A percentile compares a stretch with the other conserved stretches of the same genome.
Conservation (phyloP, 2,113 vertebrate species). For the Brachionichthys hirsutus region DNA sequence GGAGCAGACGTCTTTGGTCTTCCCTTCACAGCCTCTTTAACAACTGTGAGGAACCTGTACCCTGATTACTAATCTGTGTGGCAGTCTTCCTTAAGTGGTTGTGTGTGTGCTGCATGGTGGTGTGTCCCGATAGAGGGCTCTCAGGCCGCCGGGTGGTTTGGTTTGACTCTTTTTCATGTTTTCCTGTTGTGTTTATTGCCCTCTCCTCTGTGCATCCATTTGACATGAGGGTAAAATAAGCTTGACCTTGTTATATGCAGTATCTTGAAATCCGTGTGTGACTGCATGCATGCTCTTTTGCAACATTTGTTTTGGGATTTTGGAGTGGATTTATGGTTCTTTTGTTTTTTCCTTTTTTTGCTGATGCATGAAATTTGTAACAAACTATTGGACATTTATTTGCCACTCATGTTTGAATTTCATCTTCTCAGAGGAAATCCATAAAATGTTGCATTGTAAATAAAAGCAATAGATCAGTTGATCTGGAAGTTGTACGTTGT, state of each 20-base stretch:
- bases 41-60: constrained; percentile 26
- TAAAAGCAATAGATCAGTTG: no score
- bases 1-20: constrained; percentile 27
- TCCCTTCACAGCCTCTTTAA: constrained; percentile 39
- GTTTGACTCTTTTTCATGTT: constrained; percentile 6
- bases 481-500: not conserved
- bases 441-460: no score
- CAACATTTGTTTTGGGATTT: constrained; percentile 4
- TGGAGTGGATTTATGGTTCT: constrained; percentile 7
- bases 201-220: constrained; percentile 29
- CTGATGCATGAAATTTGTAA: constrained; percentile 5
- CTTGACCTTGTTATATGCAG: not conserved
- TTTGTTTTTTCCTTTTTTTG: not conserved
- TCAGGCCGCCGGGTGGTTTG: not conserved
- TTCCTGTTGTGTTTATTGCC: not conserved
- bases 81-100: constrained; percentile 26
- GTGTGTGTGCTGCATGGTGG: constrained; percentile 36
- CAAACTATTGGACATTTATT: not conserved
- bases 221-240: constrained; percentile 7
- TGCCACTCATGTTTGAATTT: no score
- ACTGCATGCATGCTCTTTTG: constrained; percentile 38
- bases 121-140: constrained; percentile 17
- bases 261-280: constrained; percentile 9
- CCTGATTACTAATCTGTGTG: constrained; percentile 62
- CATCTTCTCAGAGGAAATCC: no score